Evolutionary conservation across 1,140 invertebrate genomes (phyloP), one percentile per base, ranked within the genome.

Genomic region (Aporrectodea caliginosa): DNA sequence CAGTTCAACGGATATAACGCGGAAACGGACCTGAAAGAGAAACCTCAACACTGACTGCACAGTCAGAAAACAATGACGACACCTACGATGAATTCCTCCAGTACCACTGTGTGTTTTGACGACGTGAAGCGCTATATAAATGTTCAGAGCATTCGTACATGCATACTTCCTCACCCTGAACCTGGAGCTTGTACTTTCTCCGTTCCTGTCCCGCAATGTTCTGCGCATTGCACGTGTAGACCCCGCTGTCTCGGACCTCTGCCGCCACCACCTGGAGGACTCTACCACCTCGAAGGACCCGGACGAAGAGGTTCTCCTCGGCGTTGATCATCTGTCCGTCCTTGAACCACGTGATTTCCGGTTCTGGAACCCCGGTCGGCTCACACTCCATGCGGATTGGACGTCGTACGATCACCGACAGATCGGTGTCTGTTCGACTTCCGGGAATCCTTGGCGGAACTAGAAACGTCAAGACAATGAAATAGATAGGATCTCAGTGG

Each of bases 151-250:
- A n/a, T n/a, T n/a, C n/a, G n/a, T n/a, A n/a, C n/a, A n/a, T n/a
- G n/a, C n/a, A n/a, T n/a, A n/a, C n/a, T n/a, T n/a, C n/a, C n/a
- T 81, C 84, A 91, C 90, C 88, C 77, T 88, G 85, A 14, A 91
- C 89, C 83, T 89, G 87, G 2, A 91, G 82, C 43, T 84, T 79
- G 83, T 89, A 90, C 14, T 88, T 87, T 68, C 88, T 87, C 32
- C 85, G 83, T 33, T 88, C 82, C 78, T 85, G 83, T 6, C 90
- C 90, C 22, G 90, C 90, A 81, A 89, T 89, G 83, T 91, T 91
- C 12, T 83, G 81, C 22, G 90, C 90, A 75, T 87, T 78, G 84
- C 91, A 91, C 2, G 88, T 90, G 82, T 90, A 91, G 30, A 82
- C 73, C 1, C 83, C 86, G 1, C 82, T 80, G 77, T 87, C 84